Base-by-base conservation (phyloP, 2,888 invertebrate species). In the Stenchaetothrips biformis region DNA sequence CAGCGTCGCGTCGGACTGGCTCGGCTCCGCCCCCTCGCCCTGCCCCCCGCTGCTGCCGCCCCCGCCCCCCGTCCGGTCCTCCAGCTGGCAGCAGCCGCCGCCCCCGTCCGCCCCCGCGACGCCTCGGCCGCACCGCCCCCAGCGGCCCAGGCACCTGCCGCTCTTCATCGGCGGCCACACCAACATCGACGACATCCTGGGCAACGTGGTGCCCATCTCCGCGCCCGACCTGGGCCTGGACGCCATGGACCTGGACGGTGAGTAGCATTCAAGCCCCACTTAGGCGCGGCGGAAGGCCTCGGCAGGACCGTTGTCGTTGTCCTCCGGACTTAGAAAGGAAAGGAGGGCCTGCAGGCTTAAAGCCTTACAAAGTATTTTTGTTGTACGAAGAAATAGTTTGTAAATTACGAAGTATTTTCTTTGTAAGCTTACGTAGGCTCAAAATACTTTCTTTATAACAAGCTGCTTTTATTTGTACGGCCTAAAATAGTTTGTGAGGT, bases 101-200 rank as follows among this genome's bases (percentile, higher is more conserved):
- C 27, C 8, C 37, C 67, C 25, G 79, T 25, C 67, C 67, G 25
- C 25, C 9, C 67, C 67, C 21, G 21, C 67, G 21, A 74, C 67
- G 9, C 67, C 67, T 7, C 21, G 67, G 21, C 8, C 67, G 48
- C 83, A 86, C 81, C 67, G 67, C 7, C 67, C 67, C 25, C 67
- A 74, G 21, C 67, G 67, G 21, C 67, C 67, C 7, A 7, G 67
- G 80, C 87, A 84, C 86, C 87, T 83, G 85, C 89, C 88, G 80
- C 87, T 91, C 80, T 97, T 95, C 86, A 95, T 96, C 83, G 95
- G 96, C 16, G 91, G 92, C 81, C 94, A 94, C 86, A 93, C 92
- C 77, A 94, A 96, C 87, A 96, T 97, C 83, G 96, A 96, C 86
- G 97, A 97, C 85, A 91, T 97, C 85, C 89, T 97, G 82, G 96